These are phyloP conservation scores for Leptobrachium ailaonicum DNA, from an alignment of 2,113 vertebrate genomes.

Conservation along the genomic window DNA sequence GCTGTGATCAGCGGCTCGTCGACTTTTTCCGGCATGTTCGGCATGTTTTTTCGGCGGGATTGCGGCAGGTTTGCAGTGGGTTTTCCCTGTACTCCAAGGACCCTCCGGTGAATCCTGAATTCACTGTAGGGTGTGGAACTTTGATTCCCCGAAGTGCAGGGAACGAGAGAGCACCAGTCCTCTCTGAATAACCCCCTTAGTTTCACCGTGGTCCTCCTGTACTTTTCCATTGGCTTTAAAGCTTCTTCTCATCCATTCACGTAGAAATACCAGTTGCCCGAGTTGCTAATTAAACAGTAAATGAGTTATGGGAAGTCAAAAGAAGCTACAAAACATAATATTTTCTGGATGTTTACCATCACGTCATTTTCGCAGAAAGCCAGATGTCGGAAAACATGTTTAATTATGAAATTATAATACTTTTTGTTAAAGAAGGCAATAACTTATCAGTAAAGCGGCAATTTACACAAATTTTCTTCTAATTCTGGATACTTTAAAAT, in stretches of 20 bases:
- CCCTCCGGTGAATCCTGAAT: too few species aligned
- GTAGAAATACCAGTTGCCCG: not conserved
- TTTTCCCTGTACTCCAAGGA: too few species aligned
- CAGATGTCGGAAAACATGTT: constrained; percentile 1
- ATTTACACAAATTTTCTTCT: constrained; percentile 14
- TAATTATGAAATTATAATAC: constrained; percentile 28
- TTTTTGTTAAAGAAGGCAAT: not conserved
- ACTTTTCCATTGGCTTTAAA: not conserved
- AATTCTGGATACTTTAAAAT: not conserved
- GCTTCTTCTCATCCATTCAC: not conserved
- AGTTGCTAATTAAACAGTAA: constrained; percentile 20
- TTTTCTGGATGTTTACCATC: not conserved
- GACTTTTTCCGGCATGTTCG: too few species aligned
- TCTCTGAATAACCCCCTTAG: too few species aligned
- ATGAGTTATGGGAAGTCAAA: constrained; percentile 15
- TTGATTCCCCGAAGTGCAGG: too few species aligned
- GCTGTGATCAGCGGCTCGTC: too few species aligned
- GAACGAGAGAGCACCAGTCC: too few species aligned
- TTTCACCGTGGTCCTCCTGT: not conserved
- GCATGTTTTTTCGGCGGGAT: too few species aligned
- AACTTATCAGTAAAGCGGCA: not conserved
- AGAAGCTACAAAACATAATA: not conserved
- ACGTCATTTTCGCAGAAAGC: constrained; percentile 29
- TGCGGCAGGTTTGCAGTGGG: too few species aligned
- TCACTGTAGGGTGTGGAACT: too few species aligned